These are phyloP conservation scores for Petrophora chlorosata DNA, from an alignment of 2,888 invertebrate genomes.

Conservation along the genomic window DNA sequence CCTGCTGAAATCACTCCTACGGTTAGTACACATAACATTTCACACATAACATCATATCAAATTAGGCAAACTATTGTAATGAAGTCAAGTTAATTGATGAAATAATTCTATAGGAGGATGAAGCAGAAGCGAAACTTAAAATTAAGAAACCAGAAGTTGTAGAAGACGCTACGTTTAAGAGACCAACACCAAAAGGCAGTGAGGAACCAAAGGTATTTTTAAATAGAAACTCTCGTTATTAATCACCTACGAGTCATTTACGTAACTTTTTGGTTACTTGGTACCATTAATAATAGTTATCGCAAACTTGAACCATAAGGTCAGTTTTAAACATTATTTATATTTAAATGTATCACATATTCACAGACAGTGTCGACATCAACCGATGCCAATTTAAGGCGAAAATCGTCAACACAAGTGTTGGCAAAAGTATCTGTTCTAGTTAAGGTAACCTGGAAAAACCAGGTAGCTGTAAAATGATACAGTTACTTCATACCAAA, in stretches of 20 bases:
- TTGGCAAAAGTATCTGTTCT: slow-evolving; percentile 63
- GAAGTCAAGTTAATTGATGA: slow-evolving; percentile 21
- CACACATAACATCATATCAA: not conserved
- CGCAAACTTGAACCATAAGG: too few species aligned
- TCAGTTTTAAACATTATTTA: too few species aligned
- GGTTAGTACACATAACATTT: slow-evolving; percentile 58
- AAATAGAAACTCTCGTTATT: not conserved
- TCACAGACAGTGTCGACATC: slow-evolving; percentile 58
- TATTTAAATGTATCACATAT: slow-evolving; percentile 41
- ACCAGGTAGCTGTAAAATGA: slow-evolving; percentile 33
- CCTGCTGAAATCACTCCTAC: slow-evolving; percentile 74
- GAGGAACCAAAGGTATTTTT: slow-evolving; percentile 57
- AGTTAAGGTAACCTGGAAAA: slow-evolving; percentile 59
- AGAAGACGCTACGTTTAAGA: slow-evolving; percentile 74
- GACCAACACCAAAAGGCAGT: slow-evolving; percentile 66
- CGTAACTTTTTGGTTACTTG: too few species aligned
- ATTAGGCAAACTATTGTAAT: not conserved
- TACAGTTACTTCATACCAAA: slow-evolving; percentile 15
- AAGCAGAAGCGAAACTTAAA: slow-evolving; percentile 75
- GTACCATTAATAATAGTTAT: too few species aligned
- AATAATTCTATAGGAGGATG: slow-evolving; percentile 61
- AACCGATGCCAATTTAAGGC: slow-evolving; percentile 49
- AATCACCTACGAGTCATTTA: too few species aligned
- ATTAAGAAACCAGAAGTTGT: slow-evolving; percentile 78
- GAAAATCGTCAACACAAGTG: slow-evolving; percentile 47